These are phyloP conservation scores for Kuschelorhynchus macadamiae DNA, from an alignment of 2,888 invertebrate genomes.

Conservation along the genomic window DNA sequence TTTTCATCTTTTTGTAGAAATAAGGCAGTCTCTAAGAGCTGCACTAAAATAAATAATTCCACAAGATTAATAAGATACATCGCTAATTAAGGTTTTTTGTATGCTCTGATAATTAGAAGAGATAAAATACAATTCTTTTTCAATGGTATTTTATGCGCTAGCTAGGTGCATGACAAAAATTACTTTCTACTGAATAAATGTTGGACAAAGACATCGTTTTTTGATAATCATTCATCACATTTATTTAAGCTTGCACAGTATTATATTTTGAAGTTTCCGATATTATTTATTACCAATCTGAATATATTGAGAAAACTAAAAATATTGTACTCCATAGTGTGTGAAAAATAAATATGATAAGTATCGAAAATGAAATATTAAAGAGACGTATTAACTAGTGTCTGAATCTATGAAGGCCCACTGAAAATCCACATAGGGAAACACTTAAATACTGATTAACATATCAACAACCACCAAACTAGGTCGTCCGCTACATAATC, in stretches of 20 bases:
- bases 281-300: too few relatives aligned
- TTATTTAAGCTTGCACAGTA: too few relatives aligned
- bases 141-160: too few relatives aligned
- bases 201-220: neutral
- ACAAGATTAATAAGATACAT: slow-evolving; percentile 9
- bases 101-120: slow-evolving; percentile 23
- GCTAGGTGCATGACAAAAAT: neutral
- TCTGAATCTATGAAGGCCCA: too few relatives aligned
- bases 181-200: slow-evolving; percentile 26
- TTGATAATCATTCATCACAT: too few relatives aligned
- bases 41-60: slow-evolving; percentile 22
- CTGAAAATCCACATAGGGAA: neutral
- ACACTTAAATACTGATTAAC: too few relatives aligned
- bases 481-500: slow-evolving; percentile 9
- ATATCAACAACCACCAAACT: slow-evolving; percentile 1
- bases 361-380: too few relatives aligned
- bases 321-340: too few relatives aligned
- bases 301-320: too few relatives aligned
- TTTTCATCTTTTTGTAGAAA: slow-evolving; percentile 1
- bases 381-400: too few relatives aligned
- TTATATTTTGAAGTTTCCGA: too few relatives aligned
- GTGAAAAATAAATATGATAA: too few relatives aligned
- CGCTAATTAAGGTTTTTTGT: neutral
- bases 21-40: slow-evolving; percentile 2
- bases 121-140: slow-evolving; percentile 3